phyloP scores from a whole-genome alignment of 2,113 vertebrate species.

The Amazona vittata region DNA sequence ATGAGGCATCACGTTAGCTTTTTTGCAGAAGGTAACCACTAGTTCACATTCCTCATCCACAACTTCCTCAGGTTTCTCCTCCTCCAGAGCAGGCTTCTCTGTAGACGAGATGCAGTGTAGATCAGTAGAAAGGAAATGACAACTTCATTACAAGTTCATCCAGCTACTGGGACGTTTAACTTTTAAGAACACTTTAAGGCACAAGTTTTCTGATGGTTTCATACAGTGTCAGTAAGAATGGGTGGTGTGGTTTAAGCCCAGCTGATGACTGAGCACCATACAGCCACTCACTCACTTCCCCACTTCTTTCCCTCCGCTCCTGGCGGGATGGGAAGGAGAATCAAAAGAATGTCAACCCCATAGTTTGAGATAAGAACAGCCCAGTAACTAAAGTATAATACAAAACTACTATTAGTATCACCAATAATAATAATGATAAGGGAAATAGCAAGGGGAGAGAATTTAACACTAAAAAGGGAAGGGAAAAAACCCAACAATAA shows the following conservation, averaged over 20 bases:
- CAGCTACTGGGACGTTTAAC: background rate
- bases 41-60: conserved; percentile 55
- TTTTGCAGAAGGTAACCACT: conserved; percentile 60
- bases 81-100: background rate
- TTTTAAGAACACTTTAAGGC: background rate
- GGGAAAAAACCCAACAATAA: background rate
- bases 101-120: background rate
- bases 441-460: background rate
- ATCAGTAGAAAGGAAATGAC: background rate
- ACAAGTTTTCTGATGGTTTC: background rate
- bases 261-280: background rate
- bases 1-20: conserved; percentile 46
- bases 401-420: background rate
- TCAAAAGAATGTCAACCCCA: background rate
- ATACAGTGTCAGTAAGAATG: background rate
- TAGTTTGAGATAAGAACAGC: background rate
- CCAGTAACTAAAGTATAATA: background rate
- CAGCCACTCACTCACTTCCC: background rate
- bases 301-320: background rate
- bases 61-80: background rate
- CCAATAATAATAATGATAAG: background rate
- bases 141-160: no score
- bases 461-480: background rate
- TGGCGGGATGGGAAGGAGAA: background rate
- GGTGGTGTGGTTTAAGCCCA: background rate